Conservation (phyloP, 2,888 invertebrate species). For the Pecten maximus region DNA sequence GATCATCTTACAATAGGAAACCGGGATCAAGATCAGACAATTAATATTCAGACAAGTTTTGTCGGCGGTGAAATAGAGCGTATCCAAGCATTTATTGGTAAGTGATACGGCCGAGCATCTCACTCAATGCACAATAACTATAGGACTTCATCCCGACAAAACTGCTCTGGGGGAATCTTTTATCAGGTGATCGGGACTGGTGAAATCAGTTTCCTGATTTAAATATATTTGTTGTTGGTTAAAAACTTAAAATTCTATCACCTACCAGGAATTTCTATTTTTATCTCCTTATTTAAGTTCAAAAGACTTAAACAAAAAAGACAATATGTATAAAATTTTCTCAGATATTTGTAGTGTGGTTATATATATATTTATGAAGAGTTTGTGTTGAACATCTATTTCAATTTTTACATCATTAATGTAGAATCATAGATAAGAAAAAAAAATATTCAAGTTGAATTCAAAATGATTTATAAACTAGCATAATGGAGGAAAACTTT, state of each 20-base stretch:
- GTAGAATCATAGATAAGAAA: no score
- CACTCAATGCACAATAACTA: neutral
- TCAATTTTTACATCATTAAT: no score
- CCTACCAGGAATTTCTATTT: neutral
- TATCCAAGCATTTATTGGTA: constrained; percentile 30
- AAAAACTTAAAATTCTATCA: neutral
- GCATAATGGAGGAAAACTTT: no score
- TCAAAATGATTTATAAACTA: no score
- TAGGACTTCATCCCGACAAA: neutral
- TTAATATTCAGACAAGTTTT: constrained; percentile 31
- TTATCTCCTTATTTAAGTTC: no score
- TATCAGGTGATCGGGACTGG: neutral
- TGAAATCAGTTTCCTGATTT: constrained; percentile 14
- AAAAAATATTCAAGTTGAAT: no score
- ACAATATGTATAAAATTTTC: no score
- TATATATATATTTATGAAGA: no score
- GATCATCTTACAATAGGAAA: constrained; percentile 18
- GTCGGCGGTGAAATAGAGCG: constrained; percentile 10
- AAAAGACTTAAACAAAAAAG: no score
- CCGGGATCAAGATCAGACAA: constrained; percentile 16
- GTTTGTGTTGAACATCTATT: no score
- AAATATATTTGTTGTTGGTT: neutral
- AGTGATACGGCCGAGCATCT: constrained; percentile 17
- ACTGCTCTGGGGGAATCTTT: neutral
- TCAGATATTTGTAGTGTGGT: no score